phyloP scores from a whole-genome alignment of 2,888 invertebrate species.

The Xanthorhoe designata region DNA sequence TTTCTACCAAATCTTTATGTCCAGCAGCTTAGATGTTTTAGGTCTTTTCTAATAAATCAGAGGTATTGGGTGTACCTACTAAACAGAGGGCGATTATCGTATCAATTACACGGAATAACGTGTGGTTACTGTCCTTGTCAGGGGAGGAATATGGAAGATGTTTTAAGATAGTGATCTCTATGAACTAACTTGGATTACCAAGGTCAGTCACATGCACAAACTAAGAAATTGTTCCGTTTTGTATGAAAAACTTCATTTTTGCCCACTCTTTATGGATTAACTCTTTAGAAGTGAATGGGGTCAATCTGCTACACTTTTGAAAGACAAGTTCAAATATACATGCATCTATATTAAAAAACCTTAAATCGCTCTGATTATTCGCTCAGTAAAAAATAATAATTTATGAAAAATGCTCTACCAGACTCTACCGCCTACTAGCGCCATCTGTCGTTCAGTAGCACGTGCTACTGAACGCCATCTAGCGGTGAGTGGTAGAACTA shows the following conservation, averaged over 20 bases:
- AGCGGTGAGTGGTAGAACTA: conserved; percentile 41
- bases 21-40: conserved; percentile 13
- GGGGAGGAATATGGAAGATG: conserved; percentile 36
- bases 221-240: too few relatives aligned
- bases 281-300: too few relatives aligned
- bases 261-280: too few relatives aligned
- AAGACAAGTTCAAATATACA: too few relatives aligned
- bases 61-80: conserved; percentile 43
- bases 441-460: conserved; percentile 50
- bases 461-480: conserved; percentile 44
- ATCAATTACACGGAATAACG: conserved; percentile 59
- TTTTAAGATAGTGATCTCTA: background rate
- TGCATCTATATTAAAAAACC: too few relatives aligned
- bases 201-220: too few relatives aligned
- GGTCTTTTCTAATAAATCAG: conserved; percentile 53
- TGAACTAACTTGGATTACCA: too few relatives aligned
- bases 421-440: conserved; percentile 12
- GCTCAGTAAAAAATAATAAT: too few relatives aligned
- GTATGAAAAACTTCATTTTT: background rate
- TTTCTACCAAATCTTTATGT: background rate
- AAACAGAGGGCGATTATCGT: conserved; percentile 70
- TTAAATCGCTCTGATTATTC: too few relatives aligned
- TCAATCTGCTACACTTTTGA: too few relatives aligned
- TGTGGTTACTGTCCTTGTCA: conserved; percentile 64
- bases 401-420: background rate